A percentile compares a stretch with the other conserved stretches of the same genome.
Evolutionary conservation across 2,888 invertebrate genomes (phyloP).

Genomic region (Pristionchus japonicus): DNA sequence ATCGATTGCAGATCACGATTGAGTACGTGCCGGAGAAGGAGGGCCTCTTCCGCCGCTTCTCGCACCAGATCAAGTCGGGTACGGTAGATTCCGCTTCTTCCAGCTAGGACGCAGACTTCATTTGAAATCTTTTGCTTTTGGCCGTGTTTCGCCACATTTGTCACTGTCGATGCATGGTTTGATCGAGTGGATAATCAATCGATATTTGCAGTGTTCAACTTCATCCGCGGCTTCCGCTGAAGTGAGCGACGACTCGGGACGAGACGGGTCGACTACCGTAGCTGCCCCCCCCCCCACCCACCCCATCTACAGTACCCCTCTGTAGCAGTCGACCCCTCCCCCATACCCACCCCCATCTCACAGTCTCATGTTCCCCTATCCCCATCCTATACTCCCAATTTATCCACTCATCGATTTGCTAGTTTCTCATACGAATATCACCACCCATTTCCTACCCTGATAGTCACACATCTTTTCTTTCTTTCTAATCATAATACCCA

Average conservation of each 20-base stretch:
- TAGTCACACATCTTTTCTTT: neutral
- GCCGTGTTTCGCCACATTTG: neutral
- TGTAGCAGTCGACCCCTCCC: neutral
- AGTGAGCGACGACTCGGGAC: neutral
- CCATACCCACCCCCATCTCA: neutral
- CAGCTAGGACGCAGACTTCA: neutral
- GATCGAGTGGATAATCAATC: neutral
- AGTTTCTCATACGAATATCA: constrained; percentile 34
- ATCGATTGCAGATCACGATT: constrained; percentile 25
- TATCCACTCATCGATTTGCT: constrained; percentile 27
- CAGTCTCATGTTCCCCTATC: neutral
- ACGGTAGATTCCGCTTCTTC: neutral
- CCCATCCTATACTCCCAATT: neutral
- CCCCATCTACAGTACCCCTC: constrained; percentile 2
- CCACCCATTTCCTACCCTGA: neutral
- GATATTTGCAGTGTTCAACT: constrained; percentile 14
- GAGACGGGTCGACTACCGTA: constrained; percentile 35
- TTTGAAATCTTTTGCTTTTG: neutral
- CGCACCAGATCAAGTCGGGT: constrained; percentile 34
- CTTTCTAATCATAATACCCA: constrained; percentile 38
- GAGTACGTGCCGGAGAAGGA: constrained; percentile 35
- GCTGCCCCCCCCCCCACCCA: neutral
- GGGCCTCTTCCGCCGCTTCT: neutral
- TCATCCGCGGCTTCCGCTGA: constrained; percentile 22
- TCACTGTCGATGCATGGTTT: too few relatives aligned